These are phyloP conservation scores for Catharus fuscescens DNA, from an alignment of 2,113 vertebrate genomes.

Conservation along the genomic window DNA sequence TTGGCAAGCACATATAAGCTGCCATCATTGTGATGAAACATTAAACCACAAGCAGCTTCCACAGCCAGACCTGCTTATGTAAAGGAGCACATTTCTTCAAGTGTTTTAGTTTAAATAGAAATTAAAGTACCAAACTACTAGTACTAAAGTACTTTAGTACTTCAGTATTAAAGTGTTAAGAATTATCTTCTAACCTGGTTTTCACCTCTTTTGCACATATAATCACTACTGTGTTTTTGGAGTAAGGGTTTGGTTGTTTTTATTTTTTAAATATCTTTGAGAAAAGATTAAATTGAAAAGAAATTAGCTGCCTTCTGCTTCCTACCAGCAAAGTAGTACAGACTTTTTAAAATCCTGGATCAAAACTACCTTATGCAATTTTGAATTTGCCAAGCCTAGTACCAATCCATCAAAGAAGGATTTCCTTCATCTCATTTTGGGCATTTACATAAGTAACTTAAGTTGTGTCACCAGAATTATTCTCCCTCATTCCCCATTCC, in stretches of 20 bases:
- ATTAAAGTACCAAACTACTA: background rate
- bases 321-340: background rate
- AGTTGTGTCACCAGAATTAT: constrained; percentile 14
- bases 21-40: constrained; percentile 6
- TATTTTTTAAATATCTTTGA: background rate
- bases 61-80: background rate
- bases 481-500: background rate
- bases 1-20: background rate
- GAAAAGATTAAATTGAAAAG: constrained; percentile 1
- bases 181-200: background rate
- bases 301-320: background rate
- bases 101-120: background rate
- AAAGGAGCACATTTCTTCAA: background rate
- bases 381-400: background rate
- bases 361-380: constrained; percentile 11
- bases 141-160: too few species aligned
- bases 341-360: background rate
- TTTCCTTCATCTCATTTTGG: constrained; percentile 26
- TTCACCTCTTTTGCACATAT: background rate
- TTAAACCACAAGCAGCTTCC: constrained; percentile 8
- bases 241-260: background rate
- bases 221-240: background rate
- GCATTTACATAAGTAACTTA: constrained; percentile 20
- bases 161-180: background rate
- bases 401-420: background rate